Percentiles rank a stretch among this genome's conserved stretches.
Conservation (phyloP, 2,113 vertebrate genomes). For the Burhinus bistriatus region DNA sequence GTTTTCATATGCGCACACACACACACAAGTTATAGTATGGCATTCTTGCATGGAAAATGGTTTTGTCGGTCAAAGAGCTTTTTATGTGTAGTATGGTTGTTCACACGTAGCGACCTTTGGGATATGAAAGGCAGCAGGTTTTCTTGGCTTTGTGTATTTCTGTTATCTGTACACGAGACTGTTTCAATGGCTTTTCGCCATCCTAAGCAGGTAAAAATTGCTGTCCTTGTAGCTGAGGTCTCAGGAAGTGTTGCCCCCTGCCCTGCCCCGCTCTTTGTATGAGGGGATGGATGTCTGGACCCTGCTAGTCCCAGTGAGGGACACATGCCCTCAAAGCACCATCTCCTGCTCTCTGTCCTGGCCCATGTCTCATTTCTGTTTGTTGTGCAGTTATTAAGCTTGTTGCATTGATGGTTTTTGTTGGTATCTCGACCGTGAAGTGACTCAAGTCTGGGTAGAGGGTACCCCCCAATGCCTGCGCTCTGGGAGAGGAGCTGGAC, state of each 20-base stretch:
- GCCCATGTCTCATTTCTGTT: neutral
- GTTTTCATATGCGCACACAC: neutral
- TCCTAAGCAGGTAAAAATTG: neutral
- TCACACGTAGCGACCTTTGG: neutral
- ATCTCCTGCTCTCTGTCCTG: neutral
- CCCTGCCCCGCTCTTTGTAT: neutral
- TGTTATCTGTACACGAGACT: rapidly evolving
- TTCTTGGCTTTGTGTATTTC: neutral
- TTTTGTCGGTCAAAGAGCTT: neutral
- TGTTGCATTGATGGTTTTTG: neutral
- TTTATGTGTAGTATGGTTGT: neutral
- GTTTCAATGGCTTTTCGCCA: neutral
- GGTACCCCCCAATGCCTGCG: neutral
- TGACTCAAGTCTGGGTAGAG: neutral
- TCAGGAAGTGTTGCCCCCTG: neutral
- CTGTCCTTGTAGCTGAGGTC: neutral
- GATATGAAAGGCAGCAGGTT: neutral
- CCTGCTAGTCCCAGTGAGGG: neutral
- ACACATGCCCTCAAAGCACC: neutral
- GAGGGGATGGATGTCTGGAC: neutral
- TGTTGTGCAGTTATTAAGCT: neutral
- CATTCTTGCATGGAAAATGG: neutral
- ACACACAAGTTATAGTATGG: neutral
- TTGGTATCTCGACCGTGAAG: neutral
- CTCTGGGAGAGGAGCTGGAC: neutral